Conservation (phyloP, 2,797 vertebrate genomes). For the Oreonectes daqikongensis region DNA sequence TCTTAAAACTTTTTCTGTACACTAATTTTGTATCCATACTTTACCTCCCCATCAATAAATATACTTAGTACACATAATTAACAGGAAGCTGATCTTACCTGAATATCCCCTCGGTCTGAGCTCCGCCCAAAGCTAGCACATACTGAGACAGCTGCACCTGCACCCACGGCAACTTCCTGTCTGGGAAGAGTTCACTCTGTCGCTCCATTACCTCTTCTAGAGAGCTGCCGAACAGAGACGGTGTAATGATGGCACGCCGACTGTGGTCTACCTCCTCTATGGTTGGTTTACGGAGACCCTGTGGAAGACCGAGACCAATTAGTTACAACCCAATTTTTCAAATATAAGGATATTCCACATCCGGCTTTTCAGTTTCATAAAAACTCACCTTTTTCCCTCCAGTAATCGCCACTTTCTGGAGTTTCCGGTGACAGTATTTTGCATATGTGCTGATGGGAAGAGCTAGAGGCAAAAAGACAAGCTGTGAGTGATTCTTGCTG, state of each 20-base stretch:
- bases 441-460: constrained; percentile 88
- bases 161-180: constrained; percentile 88
- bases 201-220: constrained; percentile 90
- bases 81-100: constrained; percentile 73
- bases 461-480: constrained; percentile 66
- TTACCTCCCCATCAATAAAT: no score
- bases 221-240: constrained; percentile 89
- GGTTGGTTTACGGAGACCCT: constrained; percentile 90
- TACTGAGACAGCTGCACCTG: constrained; percentile 91
- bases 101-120: constrained; percentile 91
- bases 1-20: neutral
- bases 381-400: constrained; percentile 89
- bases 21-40: neutral
- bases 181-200: constrained; percentile 85
- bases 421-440: constrained; percentile 88
- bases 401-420: constrained; percentile 86
- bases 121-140: constrained; percentile 85
- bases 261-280: constrained; percentile 88
- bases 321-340: neutral
- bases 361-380: neutral
- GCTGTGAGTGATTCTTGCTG: constrained; percentile 41
- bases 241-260: constrained; percentile 84
- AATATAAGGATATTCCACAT: neutral
- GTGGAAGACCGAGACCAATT: constrained; percentile 47
- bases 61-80: constrained; percentile 41